Base-by-base conservation (phyloP, 2,113 vertebrate species). In the Malurus alboscapulatus region DNA sequence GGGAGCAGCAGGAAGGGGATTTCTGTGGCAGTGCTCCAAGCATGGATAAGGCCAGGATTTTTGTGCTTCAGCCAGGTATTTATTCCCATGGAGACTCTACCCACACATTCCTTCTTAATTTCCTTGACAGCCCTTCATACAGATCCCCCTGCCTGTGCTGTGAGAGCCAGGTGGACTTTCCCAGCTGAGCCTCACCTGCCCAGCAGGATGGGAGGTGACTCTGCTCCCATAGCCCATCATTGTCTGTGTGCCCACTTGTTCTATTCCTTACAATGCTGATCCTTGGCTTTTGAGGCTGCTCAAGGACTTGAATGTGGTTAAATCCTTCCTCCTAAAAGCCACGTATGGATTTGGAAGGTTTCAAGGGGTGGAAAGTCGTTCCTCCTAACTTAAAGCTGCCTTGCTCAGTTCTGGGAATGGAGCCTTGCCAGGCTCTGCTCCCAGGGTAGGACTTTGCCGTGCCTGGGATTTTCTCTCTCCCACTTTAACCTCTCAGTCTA, bases 191-290 rank as follows among this genome's bases (percentile, higher is more conserved):
- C 44, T 69, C 67, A 21, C 42, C 30, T 57, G 30, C 45, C 80
- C 24, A 32, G 68, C 21, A 48, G 63, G 40, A 19, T 8, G 10
- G 15, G 59, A 53, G 68, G 45, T 55, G 40, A 30, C 40, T 48
- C 66, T 72, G 29, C 22, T 34, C 47, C 3, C 2, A 17, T 3
- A 82, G 29, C 21, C 34, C 62, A 38, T 24, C 2, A 0, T 14
- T 69, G 3, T 36, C 42, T 30, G 8, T 25, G 6, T 20, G 4
- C 7, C 9, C 51, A 4, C 42, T 67, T 2, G 0, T 51, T 83
- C 76, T 13, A 38, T 36, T 57, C 59, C 45, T 68, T 53, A 51
- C 27, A 25, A 15, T 68, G 54, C 19, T 61, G 18, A 24, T 27
- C 50, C 32, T 68, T 6, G 1, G n/a, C 27, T 53, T 57, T 50